phyloP scores from a whole-genome alignment of 2,888 invertebrate species.

The Volucella zonaria region DNA sequence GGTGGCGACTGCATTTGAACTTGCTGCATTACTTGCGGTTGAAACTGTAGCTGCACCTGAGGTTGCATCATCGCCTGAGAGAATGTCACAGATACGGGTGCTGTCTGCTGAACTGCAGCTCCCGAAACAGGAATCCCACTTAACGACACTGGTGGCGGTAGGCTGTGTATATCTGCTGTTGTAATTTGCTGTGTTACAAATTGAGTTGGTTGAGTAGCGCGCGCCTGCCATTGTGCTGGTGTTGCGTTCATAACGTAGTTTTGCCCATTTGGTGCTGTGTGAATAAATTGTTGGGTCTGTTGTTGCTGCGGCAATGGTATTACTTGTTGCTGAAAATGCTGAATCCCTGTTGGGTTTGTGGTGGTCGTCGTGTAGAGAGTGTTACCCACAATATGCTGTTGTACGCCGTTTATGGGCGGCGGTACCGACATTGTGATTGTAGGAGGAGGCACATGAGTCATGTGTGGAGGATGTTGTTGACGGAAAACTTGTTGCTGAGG shows the following conservation, averaged over 20 bases:
- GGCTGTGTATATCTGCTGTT: slow-evolving; percentile 48
- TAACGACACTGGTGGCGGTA: slow-evolving; percentile 64
- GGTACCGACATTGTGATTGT: slow-evolving; percentile 70
- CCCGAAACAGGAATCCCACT: slow-evolving; percentile 56
- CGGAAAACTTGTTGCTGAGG: slow-evolving; percentile 62
- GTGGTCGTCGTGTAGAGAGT: slow-evolving; percentile 68
- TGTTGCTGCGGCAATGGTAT: slow-evolving; percentile 65
- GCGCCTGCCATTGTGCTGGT: slow-evolving; percentile 63
- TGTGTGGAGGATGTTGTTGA: slow-evolving; percentile 60
- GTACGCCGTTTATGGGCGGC: slow-evolving; percentile 68
- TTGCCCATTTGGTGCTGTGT: slow-evolving; percentile 66
- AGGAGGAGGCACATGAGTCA: slow-evolving; percentile 68
- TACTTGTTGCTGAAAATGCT: slow-evolving; percentile 67
- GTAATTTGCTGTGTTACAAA: slow-evolving; percentile 65
- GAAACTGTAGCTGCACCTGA: slow-evolving; percentile 66
- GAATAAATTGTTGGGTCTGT: slow-evolving; percentile 66
- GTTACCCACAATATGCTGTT: slow-evolving; percentile 69
- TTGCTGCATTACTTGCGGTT: slow-evolving; percentile 67
- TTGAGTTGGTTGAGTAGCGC: slow-evolving; percentile 60
- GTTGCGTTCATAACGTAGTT: slow-evolving; percentile 68
- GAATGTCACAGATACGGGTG: slow-evolving; percentile 63
- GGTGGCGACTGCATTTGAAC: slow-evolving; percentile 67
- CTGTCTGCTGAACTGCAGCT: slow-evolving; percentile 55
- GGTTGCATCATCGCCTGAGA: slow-evolving; percentile 69
- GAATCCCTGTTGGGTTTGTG: slow-evolving; percentile 57